Percentiles rank a stretch among this genome's conserved stretches.
Conservation (phyloP, 2,797 vertebrate species). For the Pangasius krempfi region DNA sequence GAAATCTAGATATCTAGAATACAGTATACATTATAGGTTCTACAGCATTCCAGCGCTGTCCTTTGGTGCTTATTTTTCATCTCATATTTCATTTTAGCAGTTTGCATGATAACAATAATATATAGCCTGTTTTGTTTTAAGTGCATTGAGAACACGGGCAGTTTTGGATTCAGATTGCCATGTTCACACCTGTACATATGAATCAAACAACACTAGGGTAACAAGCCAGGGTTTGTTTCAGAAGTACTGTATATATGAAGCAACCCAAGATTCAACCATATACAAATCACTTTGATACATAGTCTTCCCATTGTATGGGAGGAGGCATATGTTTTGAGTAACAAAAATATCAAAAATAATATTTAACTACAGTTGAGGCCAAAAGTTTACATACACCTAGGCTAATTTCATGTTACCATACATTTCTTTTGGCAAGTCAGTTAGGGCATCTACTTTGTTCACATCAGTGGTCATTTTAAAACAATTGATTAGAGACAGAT, state of each 20-base stretch:
- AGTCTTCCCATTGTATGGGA: no score
- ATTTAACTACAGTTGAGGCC: background rate
- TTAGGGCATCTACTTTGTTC: background rate
- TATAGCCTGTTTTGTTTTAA: background rate
- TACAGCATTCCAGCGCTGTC: background rate
- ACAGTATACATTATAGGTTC: background rate
- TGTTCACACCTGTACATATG: background rate
- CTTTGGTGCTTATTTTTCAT: background rate
- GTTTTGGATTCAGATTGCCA: background rate
- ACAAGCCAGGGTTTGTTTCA: background rate
- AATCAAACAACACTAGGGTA: background rate
- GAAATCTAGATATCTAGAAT: background rate
- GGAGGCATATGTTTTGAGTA: background rate
- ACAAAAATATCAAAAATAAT: background rate
- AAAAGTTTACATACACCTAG: background rate
- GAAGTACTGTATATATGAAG: background rate
- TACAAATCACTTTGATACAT: background rate
- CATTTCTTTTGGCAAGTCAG: background rate
- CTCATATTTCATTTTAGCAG: background rate
- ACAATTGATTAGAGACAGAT: background rate
- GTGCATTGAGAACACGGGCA: background rate
- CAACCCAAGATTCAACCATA: background rate
- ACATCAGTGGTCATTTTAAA: background rate
- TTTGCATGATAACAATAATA: background rate
- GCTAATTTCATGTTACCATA: background rate